Evolutionary conservation across 1,140 invertebrate genomes (phyloP).

Genomic region (Drosophila yakuba): DNA sequence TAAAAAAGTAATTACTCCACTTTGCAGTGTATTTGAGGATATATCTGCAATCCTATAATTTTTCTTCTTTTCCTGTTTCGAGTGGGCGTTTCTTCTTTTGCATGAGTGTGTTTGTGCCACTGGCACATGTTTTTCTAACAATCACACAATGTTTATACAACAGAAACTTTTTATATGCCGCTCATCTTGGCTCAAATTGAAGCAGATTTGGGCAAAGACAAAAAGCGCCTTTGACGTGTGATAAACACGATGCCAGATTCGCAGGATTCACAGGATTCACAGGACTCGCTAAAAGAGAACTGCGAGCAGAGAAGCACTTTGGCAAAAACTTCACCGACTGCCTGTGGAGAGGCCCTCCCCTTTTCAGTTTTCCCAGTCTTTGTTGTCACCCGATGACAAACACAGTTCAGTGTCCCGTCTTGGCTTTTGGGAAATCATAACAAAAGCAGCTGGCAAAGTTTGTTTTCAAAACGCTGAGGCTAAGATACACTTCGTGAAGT

Average conservation of each 20-base stretch:
- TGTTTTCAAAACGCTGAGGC: conserved; percentile 58
- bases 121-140: conserved; percentile 82
- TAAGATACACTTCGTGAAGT: conserved; percentile 53
- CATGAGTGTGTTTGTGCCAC: conserved; percentile 31
- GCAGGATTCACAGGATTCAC: conserved; percentile 8
- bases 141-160: conserved; percentile 82
- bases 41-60: not conserved
- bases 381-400: conserved; percentile 59
- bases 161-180: conserved; percentile 75
- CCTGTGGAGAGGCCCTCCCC: conserved; percentile 37
- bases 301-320: conserved; percentile 58
- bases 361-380: conserved; percentile 14
- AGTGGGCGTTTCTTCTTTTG: conserved; percentile 14
- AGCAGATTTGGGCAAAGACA: conserved; percentile 79
- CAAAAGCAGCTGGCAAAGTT: conserved; percentile 54
- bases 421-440: conserved; percentile 66
- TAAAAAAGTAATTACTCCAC: not conserved
- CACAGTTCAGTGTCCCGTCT: conserved; percentile 59
- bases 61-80: conserved; percentile 8
- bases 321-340: conserved; percentile 66
- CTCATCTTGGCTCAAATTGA: conserved; percentile 65
- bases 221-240: conserved; percentile 79
- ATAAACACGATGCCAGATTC: conserved; percentile 54
- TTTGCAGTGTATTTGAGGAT: not conserved
- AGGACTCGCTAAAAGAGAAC: not conserved